These are phyloP conservation scores for Pleuronectes platessa DNA, from an alignment of 2,113 vertebrate species.

Conservation along the genomic window DNA sequence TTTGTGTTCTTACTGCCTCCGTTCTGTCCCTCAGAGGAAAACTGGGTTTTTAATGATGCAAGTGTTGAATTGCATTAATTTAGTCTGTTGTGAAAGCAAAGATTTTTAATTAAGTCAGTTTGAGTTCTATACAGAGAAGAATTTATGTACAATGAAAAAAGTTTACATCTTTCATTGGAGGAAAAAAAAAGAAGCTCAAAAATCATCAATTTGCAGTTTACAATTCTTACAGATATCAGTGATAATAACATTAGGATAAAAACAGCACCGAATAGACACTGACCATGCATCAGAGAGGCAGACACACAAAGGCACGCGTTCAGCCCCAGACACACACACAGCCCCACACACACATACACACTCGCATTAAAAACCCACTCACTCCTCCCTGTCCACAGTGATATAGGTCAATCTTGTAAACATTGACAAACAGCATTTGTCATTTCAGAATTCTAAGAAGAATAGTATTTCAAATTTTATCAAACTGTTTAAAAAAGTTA, in stretches of 20 bases:
- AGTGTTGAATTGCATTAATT: too few relatives aligned
- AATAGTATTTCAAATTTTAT: slow-evolving; percentile 64
- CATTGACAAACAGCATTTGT: slow-evolving; percentile 71
- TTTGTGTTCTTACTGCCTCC: slow-evolving; percentile 31
- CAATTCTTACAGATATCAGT: slow-evolving; percentile 76
- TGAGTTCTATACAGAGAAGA: slow-evolving; percentile 22
- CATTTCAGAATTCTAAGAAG: slow-evolving; percentile 62
- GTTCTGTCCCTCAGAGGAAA: neutral
- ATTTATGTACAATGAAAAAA: slow-evolving; percentile 75
- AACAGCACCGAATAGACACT: slow-evolving; percentile 81
- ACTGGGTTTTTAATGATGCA: too few relatives aligned
- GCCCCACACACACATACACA: slow-evolving; percentile 18
- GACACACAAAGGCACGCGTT: slow-evolving; percentile 63
- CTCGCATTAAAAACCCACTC: slow-evolving; percentile 40
- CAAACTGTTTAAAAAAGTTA: slow-evolving; percentile 60
- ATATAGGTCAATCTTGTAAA: slow-evolving; percentile 85
- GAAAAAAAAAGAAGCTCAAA: slow-evolving; percentile 55
- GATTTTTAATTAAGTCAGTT: slow-evolving; percentile 1
- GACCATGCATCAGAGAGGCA: slow-evolving; percentile 82
- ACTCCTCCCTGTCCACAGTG: slow-evolving; percentile 80
- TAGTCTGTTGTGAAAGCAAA: slow-evolving; percentile 11
- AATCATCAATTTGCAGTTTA: slow-evolving; percentile 72
- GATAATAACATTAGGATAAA: slow-evolving; percentile 75
- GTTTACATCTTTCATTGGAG: slow-evolving; percentile 59
- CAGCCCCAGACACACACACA: slow-evolving; percentile 18